Base-by-base conservation (phyloP, 2,113 vertebrate genomes). In the Jaculus jaculus region DNA sequence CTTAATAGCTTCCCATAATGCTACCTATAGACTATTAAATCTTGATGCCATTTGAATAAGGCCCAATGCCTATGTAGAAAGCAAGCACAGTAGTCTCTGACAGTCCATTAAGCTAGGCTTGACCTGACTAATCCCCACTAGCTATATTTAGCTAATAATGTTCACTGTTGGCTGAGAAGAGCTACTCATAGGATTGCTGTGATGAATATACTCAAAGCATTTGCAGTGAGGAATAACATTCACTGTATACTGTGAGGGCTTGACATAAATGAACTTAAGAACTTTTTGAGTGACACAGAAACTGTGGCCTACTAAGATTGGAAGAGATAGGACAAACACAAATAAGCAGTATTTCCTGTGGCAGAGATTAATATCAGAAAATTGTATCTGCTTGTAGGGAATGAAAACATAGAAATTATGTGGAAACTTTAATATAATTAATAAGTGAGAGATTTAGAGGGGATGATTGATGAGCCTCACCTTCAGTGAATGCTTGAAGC, bases 341-440 rank as follows among this genome's bases (percentile, higher is more conserved):
- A 91, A 7, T 92, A 82, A 83, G 17, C 37, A 47, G 30, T 72
- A n/a, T 89, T 95, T 92, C 71, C 82, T 65, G 37, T 23, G 73
- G 5, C 84, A 81, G 28, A 23, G 75, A 47, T 16, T 88, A 87
- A 24, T 82, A 72, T 5, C 60, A 23, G 24, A 71, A 87, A 84
- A 16, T 69, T 79, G 86, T 11, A 30, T 91, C 26, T 89, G 37
- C 54, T 86, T 86, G 68, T 28, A 84, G 60, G 21, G 32, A 42
- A 78, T 73, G 47, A 89, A 92, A 85, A 37, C 5, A 39, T 37
- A 68, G 72, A 79, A 83, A 74, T 80, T 79, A 72, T 82, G 9
- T 10, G 30, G 28, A 68, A 68, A 32, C 54, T 54, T 54, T 54
- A 65, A 63, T 63, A 20, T 23, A 63, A 23, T 63, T 63, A 63